Conservation (phyloP, 2,797 vertebrate genomes). For the Alexandromys oeconomus region DNA sequence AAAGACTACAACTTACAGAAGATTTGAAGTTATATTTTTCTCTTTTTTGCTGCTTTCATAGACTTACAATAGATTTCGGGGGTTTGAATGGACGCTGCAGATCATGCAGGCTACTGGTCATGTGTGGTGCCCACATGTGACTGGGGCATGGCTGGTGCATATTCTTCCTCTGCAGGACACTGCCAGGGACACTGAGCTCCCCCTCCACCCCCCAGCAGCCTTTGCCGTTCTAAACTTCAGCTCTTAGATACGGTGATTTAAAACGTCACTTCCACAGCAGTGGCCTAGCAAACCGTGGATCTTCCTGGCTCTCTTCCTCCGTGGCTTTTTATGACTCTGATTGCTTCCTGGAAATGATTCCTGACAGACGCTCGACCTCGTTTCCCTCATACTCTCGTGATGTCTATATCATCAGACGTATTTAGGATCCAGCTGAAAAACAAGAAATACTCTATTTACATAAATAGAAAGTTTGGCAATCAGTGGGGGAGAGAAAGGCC, state of each 20-base stretch:
- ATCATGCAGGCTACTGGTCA: not conserved
- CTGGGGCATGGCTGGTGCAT: not conserved
- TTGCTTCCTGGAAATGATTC: not conserved
- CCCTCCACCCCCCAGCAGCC: not conserved
- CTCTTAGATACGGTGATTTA: not conserved
- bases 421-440: slow-evolving; percentile 8
- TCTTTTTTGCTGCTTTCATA: not conserved
- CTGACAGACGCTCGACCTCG: not conserved
- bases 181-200: too few relatives aligned
- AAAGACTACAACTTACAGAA: not conserved
- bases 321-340: not conserved
- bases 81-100: not conserved
- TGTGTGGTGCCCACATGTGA: fast-evolving
- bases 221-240: not conserved
- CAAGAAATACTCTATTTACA: slow-evolving; percentile 26
- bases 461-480: slow-evolving; percentile 13
- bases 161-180: not conserved
- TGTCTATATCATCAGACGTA: not conserved
- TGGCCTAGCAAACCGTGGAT: too few relatives aligned
- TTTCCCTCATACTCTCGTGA: not conserved
- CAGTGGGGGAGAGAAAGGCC: not conserved
- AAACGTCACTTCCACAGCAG: not conserved
- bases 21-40: not conserved
- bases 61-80: not conserved
- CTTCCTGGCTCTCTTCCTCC: not conserved